Conservation (phyloP, 1,140 invertebrate genomes). For the Drosophila ercepeae region DNA sequence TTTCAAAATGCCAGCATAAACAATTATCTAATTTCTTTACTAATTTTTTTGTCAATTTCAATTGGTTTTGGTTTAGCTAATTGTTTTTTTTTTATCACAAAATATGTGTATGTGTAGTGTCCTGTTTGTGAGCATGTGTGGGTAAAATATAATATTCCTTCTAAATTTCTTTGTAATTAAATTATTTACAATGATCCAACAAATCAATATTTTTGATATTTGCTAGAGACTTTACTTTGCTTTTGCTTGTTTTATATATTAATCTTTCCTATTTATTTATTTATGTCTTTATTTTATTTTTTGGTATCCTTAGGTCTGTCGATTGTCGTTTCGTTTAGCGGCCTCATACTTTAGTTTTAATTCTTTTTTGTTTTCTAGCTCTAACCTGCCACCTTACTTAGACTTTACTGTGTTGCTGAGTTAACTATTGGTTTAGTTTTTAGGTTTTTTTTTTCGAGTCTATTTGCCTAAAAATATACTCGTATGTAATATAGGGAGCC, state of each 20-base stretch:
- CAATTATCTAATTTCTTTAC: conserved; percentile 30
- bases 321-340: conserved; percentile 51
- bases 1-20: conserved; percentile 52
- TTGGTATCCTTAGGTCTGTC: conserved; percentile 38
- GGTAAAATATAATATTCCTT: conserved; percentile 26
- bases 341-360: conserved; percentile 6
- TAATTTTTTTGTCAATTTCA: conserved; percentile 9
- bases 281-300: not conserved
- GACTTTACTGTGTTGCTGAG: conserved; percentile 11
- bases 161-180: conserved; percentile 21
- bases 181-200: conserved; percentile 33
- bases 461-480: conserved; percentile 20
- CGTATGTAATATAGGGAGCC: conserved; percentile 10
- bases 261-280: not conserved
- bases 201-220: conserved; percentile 17
- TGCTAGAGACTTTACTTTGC: conserved; percentile 17
- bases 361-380: not conserved
- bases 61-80: conserved; percentile 26
- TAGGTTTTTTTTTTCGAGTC: conserved; percentile 10
- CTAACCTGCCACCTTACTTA: conserved; percentile 2
- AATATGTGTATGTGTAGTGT: conserved; percentile 21
- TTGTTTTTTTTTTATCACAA: conserved; percentile 38
- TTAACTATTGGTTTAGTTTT: conserved; percentile 29
- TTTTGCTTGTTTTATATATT: not conserved
- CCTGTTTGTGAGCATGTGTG: not conserved